Conservation (phyloP, 2,113 vertebrate genomes). For the Pungitius pungitius region DNA sequence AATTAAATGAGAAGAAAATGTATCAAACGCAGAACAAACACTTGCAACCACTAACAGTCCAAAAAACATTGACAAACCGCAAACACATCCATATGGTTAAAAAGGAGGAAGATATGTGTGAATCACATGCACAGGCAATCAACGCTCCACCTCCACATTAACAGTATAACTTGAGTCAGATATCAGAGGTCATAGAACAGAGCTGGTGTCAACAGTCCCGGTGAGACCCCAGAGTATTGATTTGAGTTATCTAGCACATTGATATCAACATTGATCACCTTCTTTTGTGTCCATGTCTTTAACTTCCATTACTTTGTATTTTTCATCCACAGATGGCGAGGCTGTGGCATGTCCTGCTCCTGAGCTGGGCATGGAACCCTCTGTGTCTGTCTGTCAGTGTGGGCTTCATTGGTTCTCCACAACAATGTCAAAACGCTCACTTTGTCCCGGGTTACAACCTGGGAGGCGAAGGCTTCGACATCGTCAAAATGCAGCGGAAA, state of each 20-base stretch:
- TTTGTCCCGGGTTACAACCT: constrained; percentile 60
- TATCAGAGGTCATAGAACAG: background rate
- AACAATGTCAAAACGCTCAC: constrained; percentile 35
- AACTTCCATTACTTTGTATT: background rate
- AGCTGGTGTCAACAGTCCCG: background rate
- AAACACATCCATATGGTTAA: background rate
- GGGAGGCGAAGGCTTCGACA: constrained; percentile 57
- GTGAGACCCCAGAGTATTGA: background rate
- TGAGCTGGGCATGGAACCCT: constrained; percentile 31
- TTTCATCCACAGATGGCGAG: constrained; percentile 26
- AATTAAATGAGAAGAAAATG: background rate
- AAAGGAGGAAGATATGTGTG: background rate
- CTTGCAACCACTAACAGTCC: background rate
- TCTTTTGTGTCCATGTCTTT: background rate
- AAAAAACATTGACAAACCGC: background rate
- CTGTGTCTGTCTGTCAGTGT: background rate
- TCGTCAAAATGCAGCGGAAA: constrained; percentile 58
- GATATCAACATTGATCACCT: background rate
- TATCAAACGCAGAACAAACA: background rate
- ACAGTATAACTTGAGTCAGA: background rate
- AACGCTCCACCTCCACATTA: constrained; percentile 2
- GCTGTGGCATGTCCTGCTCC: constrained; percentile 18
- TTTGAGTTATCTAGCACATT: background rate
- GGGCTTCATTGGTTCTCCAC: background rate
- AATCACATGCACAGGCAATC: background rate